phyloP scores from a whole-genome alignment of 2,888 invertebrate species.

The Epistrophella euchroma region DNA sequence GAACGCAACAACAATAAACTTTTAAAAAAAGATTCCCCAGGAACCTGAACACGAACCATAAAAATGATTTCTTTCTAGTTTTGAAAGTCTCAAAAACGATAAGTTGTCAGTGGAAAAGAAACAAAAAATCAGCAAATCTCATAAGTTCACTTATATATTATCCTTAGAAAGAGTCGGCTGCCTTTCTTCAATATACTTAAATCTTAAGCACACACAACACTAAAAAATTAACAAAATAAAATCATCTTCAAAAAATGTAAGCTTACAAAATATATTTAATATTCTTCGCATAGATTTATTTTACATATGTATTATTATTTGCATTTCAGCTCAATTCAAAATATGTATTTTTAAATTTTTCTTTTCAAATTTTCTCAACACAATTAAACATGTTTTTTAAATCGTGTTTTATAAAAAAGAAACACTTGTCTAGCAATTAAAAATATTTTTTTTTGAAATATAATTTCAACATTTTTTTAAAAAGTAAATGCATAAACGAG shows the following conservation, averaged over 20 bases:
- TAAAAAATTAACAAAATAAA: conserved; percentile 6
- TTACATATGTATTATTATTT: conserved; percentile 74
- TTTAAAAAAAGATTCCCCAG: conserved; percentile 50
- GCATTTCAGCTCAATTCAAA: conserved; percentile 65
- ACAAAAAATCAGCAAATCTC: conserved; percentile 79
- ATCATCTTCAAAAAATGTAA: conserved; percentile 24
- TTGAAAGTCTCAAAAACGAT: conserved; percentile 29
- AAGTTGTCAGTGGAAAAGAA: conserved; percentile 46
- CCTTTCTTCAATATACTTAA: conserved; percentile 47
- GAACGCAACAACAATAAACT: conserved; percentile 59
- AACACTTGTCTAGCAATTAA: conserved; percentile 30
- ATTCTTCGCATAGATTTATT: conserved; percentile 66
- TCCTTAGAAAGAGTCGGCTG: conserved; percentile 28
- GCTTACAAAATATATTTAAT: conserved; percentile 28
- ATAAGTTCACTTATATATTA: conserved; percentile 71
- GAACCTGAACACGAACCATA: conserved; percentile 35
- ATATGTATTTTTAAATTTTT: conserved; percentile 26
- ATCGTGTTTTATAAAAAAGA: conserved; percentile 16
- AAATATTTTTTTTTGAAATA: conserved; percentile 73
- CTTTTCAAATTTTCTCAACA: conserved; percentile 28
- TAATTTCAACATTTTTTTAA: conserved; percentile 80
- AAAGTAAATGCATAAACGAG: conserved; percentile 73
- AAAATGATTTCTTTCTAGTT: conserved; percentile 29
- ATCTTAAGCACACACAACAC: conserved; percentile 53
- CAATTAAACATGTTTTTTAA: background rate